phyloP scores from a whole-genome alignment of 2,797 vertebrate genomes.

The Lophotriccus pileatus region DNA sequence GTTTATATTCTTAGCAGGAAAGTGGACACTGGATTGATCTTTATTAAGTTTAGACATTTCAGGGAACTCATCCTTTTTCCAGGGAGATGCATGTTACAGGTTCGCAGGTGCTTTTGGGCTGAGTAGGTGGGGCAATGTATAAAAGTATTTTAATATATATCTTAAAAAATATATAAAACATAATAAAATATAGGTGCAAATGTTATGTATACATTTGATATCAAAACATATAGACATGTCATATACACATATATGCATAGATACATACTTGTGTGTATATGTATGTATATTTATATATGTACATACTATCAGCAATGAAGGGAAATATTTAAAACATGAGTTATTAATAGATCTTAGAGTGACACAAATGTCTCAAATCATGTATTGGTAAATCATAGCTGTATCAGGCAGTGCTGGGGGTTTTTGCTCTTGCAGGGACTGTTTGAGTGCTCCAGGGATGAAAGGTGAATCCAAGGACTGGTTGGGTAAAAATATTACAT shows the following conservation, averaged over 20 bases:
- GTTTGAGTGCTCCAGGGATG: neutral
- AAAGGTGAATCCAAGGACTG: neutral
- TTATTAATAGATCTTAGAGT: neutral
- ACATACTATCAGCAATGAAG: neutral
- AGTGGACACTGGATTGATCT: fast-evolving
- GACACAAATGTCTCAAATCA: neutral
- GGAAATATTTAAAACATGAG: neutral
- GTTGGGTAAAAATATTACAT: neutral
- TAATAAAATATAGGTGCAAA: neutral
- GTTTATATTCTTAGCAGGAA: neutral
- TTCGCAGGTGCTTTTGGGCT: neutral
- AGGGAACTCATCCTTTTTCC: neutral
- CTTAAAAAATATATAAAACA: neutral
- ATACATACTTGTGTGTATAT: neutral
- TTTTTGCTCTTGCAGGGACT: neutral
- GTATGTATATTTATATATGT: neutral
- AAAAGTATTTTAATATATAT: neutral
- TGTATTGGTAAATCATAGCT: neutral
- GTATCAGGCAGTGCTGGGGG: neutral
- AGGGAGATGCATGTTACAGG: neutral
- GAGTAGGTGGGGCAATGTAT: neutral
- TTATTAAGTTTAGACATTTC: neutral
- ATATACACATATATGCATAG: neutral
- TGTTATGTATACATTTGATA: neutral
- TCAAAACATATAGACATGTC: neutral